Percentiles rank a stretch among this genome's conserved stretches.
Evolutionary conservation across 2,888 invertebrate genomes (phyloP).

Genomic region (Yponomeuta sedellus): DNA sequence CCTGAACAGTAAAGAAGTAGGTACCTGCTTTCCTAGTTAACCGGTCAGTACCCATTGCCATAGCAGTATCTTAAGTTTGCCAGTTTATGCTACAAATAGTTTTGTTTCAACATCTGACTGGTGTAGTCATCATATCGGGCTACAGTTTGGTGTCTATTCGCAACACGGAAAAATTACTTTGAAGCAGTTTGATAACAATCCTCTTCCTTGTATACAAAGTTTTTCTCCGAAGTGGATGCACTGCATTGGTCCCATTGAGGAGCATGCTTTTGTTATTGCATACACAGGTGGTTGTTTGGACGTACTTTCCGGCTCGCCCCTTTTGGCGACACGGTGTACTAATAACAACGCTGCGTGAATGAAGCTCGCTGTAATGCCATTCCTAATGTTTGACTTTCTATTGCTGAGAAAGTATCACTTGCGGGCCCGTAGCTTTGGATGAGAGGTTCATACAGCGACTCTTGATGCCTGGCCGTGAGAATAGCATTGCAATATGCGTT

Average conservation of each 20-base stretch:
- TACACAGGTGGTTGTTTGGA: conserved; percentile 54
- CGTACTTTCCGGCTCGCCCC: conserved; percentile 53
- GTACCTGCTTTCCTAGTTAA: no score
- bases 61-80: conserved; percentile 18
- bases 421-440: conserved; percentile 45
- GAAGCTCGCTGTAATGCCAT: conserved; percentile 44
- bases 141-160: background rate
- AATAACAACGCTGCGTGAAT: conserved; percentile 60
- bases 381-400: conserved; percentile 68
- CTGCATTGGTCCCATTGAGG: conserved; percentile 46
- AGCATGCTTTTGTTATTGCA: conserved; percentile 37
- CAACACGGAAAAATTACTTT: conserved; percentile 2
- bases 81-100: conserved; percentile 2
- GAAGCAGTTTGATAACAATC: conserved; percentile 12
- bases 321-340: conserved; percentile 35
- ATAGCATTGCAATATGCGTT: background rate
- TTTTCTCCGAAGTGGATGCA: conserved; percentile 44
- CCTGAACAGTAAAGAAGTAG: conserved; percentile 33
- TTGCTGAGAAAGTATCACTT: conserved; percentile 64
- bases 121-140: background rate
- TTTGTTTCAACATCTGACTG: background rate
- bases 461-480: background rate
- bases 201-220: conserved; percentile 14
- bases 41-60: conserved; percentile 26
- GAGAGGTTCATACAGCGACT: background rate